A percentile compares a stretch with the other conserved stretches of the same genome.
Evolutionary conservation across 2,888 invertebrate genomes (phyloP).

Genomic region (Liodrosophila aerea): DNA sequence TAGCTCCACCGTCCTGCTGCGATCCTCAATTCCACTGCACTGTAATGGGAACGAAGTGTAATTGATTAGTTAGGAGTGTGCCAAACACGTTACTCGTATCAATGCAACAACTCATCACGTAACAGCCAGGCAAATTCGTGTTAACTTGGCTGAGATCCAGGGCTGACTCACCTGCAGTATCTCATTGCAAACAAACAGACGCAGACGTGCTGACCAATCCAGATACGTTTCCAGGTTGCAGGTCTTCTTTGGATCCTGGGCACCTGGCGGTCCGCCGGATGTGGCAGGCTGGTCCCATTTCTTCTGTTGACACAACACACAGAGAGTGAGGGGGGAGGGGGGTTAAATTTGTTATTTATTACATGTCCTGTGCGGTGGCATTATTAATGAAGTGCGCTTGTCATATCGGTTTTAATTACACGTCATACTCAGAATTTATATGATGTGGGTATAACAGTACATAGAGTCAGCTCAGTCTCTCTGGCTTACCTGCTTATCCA

Average conservation of each 20-base stretch:
- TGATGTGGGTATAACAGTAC: neutral
- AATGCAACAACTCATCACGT: conserved; percentile 49
- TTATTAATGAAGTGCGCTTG: conserved; percentile 49
- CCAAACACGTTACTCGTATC: conserved; percentile 57
- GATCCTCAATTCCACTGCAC: conserved; percentile 81
- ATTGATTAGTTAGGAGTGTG: too few relatives aligned
- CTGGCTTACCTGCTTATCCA: conserved; percentile 80
- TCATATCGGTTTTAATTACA: conserved; percentile 39
- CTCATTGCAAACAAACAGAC: conserved; percentile 82
- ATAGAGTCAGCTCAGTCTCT: neutral
- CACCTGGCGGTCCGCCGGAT: conserved; percentile 42
- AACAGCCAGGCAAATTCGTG: neutral
- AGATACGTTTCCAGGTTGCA: conserved; percentile 82
- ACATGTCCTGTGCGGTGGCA: conserved; percentile 23
- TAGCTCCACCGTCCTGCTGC: conserved; percentile 81
- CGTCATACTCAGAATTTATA: conserved; percentile 6
- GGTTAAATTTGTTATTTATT: too few relatives aligned
- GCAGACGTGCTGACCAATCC: conserved; percentile 82
- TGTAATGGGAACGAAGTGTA: too few relatives aligned
- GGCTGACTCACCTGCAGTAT: conserved; percentile 81
- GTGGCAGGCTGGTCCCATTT: conserved; percentile 75
- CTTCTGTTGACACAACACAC: conserved; percentile 36
- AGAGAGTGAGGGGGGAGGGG: too few relatives aligned
- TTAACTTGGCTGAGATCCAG: too few relatives aligned
- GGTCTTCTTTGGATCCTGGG: conserved; percentile 82